A percentile compares a stretch with the other conserved stretches of the same genome.
Conservation (phyloP, 1,140 invertebrate genomes). For the Drosophila bocki region DNA sequence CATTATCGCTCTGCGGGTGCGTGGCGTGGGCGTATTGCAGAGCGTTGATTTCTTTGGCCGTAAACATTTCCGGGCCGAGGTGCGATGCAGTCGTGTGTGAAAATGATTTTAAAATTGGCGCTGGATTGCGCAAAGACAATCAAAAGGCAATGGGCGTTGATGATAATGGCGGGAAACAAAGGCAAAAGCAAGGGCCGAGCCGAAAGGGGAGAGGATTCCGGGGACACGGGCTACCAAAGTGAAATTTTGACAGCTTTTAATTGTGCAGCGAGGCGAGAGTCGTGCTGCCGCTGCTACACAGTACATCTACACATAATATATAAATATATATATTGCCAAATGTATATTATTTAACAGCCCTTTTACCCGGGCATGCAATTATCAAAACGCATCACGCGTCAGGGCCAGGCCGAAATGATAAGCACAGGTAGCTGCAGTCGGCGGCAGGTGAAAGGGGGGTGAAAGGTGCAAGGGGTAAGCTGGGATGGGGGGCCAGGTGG, state of each 20-base stretch:
- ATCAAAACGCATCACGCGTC: slow-evolving; percentile 55
- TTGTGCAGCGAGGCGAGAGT: slow-evolving; percentile 69
- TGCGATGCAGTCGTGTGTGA: slow-evolving; percentile 79
- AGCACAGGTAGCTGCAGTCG: slow-evolving; percentile 9
- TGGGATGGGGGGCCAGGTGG: slow-evolving; percentile 23
- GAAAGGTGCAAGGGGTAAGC: slow-evolving; percentile 4
- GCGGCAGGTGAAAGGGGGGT: slow-evolving; percentile 11
- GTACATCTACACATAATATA: background rate
- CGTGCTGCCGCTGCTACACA: slow-evolving; percentile 17
- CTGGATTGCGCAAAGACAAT: slow-evolving; percentile 73
- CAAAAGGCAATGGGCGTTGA: slow-evolving; percentile 71
- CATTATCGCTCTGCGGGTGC: slow-evolving; percentile 15
- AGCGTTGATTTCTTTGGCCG: slow-evolving; percentile 57
- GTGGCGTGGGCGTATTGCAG: slow-evolving; percentile 23
- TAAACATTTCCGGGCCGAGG: slow-evolving; percentile 73
- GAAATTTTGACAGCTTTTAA: slow-evolving; percentile 82
- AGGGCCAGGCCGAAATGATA: slow-evolving; percentile 55
- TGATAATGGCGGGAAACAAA: slow-evolving; percentile 70
- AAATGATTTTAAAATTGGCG: slow-evolving; percentile 81
- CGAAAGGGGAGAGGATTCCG: background rate
- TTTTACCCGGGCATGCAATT: slow-evolving; percentile 39
- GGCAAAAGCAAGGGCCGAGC: slow-evolving; percentile 1
- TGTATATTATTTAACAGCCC: slow-evolving; percentile 40
- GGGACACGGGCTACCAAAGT: slow-evolving; percentile 25
- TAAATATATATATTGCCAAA: slow-evolving; percentile 37